A percentile compares a stretch with the other conserved stretches of the same genome.
phyloP scores from a whole-genome alignment of 2,888 invertebrate species.

The Orthosia incerta region DNA sequence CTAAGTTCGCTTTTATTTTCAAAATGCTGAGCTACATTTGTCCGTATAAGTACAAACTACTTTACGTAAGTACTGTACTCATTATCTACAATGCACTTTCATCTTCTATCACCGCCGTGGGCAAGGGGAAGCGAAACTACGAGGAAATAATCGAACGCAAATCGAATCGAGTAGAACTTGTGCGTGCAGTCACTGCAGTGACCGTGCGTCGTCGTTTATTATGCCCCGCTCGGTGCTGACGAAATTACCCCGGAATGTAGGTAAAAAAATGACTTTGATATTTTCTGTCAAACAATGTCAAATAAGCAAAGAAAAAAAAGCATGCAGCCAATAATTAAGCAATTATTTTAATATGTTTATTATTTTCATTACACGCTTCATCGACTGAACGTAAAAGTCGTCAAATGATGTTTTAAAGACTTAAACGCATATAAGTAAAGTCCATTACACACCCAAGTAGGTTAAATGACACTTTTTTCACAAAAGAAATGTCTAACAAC shows the following conservation, averaged over 20 bases:
- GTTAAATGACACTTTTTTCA: slow-evolving; percentile 32
- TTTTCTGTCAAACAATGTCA: slow-evolving; percentile 4
- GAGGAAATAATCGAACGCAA: slow-evolving; percentile 77
- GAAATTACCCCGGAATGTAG: slow-evolving; percentile 67
- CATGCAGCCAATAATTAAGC: neutral
- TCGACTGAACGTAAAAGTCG: neutral
- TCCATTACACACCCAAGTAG: slow-evolving; percentile 20
- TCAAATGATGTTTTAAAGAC: slow-evolving; percentile 4
- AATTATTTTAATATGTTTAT: slow-evolving; percentile 12
- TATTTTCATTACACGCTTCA: slow-evolving; percentile 3
- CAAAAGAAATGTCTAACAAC: slow-evolving; percentile 32
- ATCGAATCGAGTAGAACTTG: slow-evolving; percentile 58
- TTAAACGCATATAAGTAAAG: slow-evolving; percentile 6
- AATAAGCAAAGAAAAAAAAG: neutral
- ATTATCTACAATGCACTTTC: slow-evolving; percentile 69
- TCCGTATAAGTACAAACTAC: neutral
- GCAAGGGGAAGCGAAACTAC: slow-evolving; percentile 76
- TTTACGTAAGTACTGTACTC: neutral
- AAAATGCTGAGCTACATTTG: neutral
- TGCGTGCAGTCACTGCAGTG: slow-evolving; percentile 73
- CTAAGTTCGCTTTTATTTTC: neutral
- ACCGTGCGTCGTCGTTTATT: slow-evolving; percentile 51
- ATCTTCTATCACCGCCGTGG: slow-evolving; percentile 70
- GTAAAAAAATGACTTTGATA: slow-evolving; percentile 33
- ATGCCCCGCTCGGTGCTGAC: slow-evolving; percentile 23